Base-by-base conservation (phyloP, 2,797 vertebrate genomes). In the Rhadinocentrus ornatus region DNA sequence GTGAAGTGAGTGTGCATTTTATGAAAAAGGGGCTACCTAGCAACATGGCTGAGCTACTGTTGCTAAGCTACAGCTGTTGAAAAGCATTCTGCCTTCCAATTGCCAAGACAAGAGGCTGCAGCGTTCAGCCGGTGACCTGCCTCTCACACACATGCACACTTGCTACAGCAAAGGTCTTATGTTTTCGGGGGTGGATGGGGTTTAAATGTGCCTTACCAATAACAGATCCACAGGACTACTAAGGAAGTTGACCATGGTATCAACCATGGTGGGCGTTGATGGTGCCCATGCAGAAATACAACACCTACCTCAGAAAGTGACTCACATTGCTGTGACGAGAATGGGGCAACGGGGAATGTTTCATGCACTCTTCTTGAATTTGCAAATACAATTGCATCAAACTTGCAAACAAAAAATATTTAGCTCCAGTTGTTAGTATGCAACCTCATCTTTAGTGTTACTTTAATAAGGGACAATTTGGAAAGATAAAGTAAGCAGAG, bases 201-300 rank as follows among this genome's bases (percentile, higher is more conserved):
- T 92, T 95, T 92, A 95, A 96, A 95, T 95, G 94, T 94, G 95
- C 96, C 96, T 96, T 94, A 90, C 92, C 95, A 95, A 72, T 67
- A 78, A 96, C 95, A 89, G 76, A 77, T 41, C 59, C 60, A 53
- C 63, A 68, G 72, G 18, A 64, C 61, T 53, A 76, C 79, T 78
- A 29, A 66, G 72, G 64, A 68, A 27, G 5, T 57, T 70, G 82
- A 72, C 74, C 74, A 68, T 78, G 59, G 69, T 57, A 52, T 76
- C 50, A 24, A 20, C 32, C n/a, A 11, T 5, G 10, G 72, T 65
- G 71, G 69, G 77, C 9, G 57, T 26, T 24, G 41, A 71, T 53
- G 74, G 26, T 61, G 55, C n/a, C 26, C 26, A 1, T 4, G 35
- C 32, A 64, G 68, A 67, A 41, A 48, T 1, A 31, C 41, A 67